Evolutionary conservation across 2,888 invertebrate genomes (phyloP).

Genomic region (Pseudoips prasinana): DNA sequence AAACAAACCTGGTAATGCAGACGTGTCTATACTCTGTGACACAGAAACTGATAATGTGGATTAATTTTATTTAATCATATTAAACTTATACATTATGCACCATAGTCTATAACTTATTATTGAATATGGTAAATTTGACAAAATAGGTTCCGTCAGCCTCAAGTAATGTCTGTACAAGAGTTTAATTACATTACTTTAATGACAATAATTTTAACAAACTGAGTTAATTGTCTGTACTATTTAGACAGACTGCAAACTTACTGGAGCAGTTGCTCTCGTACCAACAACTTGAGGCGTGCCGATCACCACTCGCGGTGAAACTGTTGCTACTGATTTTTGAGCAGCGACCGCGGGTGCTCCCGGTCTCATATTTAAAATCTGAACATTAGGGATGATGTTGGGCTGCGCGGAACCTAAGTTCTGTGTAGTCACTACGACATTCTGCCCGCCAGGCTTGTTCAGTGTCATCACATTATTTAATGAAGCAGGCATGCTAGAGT

Average conservation of each 20-base stretch:
- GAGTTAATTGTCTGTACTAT: slow-evolving; percentile 30
- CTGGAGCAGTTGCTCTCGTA: slow-evolving; percentile 90
- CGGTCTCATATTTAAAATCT: slow-evolving; percentile 92
- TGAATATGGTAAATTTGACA: not conserved
- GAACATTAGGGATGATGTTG: slow-evolving; percentile 87
- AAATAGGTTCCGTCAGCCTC: slow-evolving; percentile 37
- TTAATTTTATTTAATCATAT: not conserved
- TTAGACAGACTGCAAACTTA: slow-evolving; percentile 64
- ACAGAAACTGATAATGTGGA: slow-evolving; percentile 4
- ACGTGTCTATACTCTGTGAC: slow-evolving; percentile 30
- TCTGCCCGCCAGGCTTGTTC: slow-evolving; percentile 81
- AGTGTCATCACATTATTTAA: slow-evolving; percentile 85
- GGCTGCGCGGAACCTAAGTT: slow-evolving; percentile 84
- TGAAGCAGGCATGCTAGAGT: slow-evolving; percentile 80
- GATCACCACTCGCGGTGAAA: slow-evolving; percentile 91
- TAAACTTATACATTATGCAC: not conserved
- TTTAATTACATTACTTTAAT: slow-evolving; percentile 18
- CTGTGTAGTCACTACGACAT: slow-evolving; percentile 81
- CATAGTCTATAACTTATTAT: too few species aligned
- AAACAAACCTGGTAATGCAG: slow-evolving; percentile 37
- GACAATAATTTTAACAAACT: slow-evolving; percentile 30
- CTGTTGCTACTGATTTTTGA: slow-evolving; percentile 89
- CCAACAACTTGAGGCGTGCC: slow-evolving; percentile 92
- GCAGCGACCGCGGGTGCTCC: slow-evolving; percentile 85
- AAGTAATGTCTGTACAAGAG: slow-evolving; percentile 38